phyloP scores from a whole-genome alignment of 2,113 vertebrate genomes.

The Platysteira castanea region DNA sequence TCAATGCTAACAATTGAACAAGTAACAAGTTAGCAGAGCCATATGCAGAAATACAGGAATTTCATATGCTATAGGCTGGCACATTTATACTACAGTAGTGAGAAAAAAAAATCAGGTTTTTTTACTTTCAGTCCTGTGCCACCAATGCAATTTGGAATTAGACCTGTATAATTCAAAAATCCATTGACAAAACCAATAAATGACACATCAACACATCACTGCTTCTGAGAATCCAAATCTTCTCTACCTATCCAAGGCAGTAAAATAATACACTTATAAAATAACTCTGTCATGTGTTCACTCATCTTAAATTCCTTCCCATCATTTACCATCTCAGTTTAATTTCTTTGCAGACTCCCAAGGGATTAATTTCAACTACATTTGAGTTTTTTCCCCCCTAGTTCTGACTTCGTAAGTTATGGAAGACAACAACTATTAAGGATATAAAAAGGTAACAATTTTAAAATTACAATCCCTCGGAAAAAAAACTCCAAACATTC shows the following conservation, averaged over 20 bases:
- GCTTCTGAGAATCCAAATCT: not conserved
- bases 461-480: not conserved
- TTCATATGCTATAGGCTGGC: not conserved
- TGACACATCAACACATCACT: not conserved
- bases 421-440: not conserved
- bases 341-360: not conserved
- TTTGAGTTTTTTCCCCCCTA: not conserved
- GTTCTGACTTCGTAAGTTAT: not conserved
- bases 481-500: not conserved
- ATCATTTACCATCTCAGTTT: not conserved
- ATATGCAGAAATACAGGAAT: not conserved
- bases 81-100: not conserved
- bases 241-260: not conserved
- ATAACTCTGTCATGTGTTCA: not conserved
- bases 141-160: not conserved
- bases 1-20: not conserved
- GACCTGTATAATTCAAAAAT: not conserved
- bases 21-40: not conserved
- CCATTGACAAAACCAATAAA: not conserved
- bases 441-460: conserved; percentile 42
- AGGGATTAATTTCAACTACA: not conserved
- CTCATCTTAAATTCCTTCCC: not conserved
- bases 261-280: not conserved
- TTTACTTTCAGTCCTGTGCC: not conserved
- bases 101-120: not conserved